Evolutionary conservation across 2,797 vertebrate genomes (phyloP).

Genomic region (Morus bassanus): DNA sequence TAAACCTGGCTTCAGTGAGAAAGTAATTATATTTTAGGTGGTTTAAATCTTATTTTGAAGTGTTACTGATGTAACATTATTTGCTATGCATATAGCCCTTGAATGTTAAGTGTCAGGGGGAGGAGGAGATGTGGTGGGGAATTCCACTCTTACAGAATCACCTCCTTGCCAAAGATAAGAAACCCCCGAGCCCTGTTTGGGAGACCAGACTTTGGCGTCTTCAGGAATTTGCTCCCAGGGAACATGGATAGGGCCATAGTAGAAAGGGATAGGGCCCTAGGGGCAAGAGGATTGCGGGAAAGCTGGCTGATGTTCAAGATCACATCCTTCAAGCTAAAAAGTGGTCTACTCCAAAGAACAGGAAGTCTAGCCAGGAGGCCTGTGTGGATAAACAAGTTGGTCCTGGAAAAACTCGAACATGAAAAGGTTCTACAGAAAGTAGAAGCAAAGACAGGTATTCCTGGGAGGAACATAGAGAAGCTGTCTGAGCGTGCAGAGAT

Average conservation of each 20-base stretch:
- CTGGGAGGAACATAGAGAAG: neutral
- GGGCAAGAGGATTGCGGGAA: neutral
- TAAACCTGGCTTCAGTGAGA: neutral
- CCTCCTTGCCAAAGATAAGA: neutral
- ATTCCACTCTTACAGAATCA: no score
- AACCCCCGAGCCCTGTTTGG: neutral
- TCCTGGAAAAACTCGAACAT: neutral
- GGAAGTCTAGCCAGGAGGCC: neutral
- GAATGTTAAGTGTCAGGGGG: neutral
- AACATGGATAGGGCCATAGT: neutral
- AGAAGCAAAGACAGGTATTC: neutral
- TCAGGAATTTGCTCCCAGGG: neutral
- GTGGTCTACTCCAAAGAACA: neutral
- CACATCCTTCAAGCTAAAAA: neutral
- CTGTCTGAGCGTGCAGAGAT: neutral
- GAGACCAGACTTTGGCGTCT: neutral
- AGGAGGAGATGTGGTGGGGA: neutral
- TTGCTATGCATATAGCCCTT: neutral
- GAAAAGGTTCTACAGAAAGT: neutral
- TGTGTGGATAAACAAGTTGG: neutral
- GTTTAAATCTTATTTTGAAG: neutral
- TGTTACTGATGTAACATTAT: neutral
- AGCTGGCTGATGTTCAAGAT: neutral
- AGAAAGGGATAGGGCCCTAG: neutral
- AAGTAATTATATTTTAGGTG: neutral